Evolutionary conservation across 2,888 invertebrate species (phyloP), one percentile per base, ranked within the genome.

Genomic region (Acronicta leporina): DNA sequence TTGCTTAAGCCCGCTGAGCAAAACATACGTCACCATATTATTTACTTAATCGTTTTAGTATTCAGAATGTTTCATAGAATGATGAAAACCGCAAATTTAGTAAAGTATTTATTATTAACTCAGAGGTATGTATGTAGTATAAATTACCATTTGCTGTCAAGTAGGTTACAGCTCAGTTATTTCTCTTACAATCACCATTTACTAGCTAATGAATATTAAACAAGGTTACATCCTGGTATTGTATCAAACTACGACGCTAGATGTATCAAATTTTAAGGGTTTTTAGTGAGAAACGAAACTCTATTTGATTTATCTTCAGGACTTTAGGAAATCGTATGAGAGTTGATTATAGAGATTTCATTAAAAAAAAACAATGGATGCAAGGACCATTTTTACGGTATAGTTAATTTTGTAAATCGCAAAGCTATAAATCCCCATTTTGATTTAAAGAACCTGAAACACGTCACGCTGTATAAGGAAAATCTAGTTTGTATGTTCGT

Each of bases 21-120:
- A 16, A 44, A 20, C 6, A 53, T 41, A 45, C 52, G 52, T 67
- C 55, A 55, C 1, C n/a, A 10, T 40, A 16, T 50, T 43, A 43
- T 33, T 42, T 25, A 4, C 7, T 13, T 42, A 1, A 33, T 35
- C 13, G 3, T 10, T 9, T 9, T 0, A 0, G 6, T 16, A 54
- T 46, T 35, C 16, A 30, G 5, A 45, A 45, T 14, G 42, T 54
- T 41, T 45, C 27, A 13, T 1, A 13, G n/a, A 38, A 56, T 9
- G 38, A 44, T 10, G 14, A 62, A 41, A 52, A 44, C 52, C 15
- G 11, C 20, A 16, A 13, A n/a, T 25, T 13, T 44, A 43, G 1
- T 42, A 33, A 33, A n/a, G n/a, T 20, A 20, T 20, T 20, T 20
- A 33, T 4, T 33, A 7, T 2, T 33, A 11, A 33, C 11, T 38